A percentile compares a stretch with the other conserved stretches of the same genome.
Conservation (phyloP, 2,797 vertebrate species). For the Mus minutoides region DNA sequence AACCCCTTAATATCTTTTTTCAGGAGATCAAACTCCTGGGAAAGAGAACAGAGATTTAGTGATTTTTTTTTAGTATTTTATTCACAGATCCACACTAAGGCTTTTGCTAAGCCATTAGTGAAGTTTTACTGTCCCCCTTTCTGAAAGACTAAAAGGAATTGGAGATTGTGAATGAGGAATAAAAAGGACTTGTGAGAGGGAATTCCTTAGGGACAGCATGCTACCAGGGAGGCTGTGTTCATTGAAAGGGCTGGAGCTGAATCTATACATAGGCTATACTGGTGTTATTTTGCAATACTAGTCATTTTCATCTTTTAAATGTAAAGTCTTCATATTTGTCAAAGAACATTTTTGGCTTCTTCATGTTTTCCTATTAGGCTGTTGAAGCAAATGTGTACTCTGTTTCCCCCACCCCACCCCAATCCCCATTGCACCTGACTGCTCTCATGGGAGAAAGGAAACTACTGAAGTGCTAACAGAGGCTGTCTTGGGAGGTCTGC, state of each 20-base stretch:
- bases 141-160: constrained; percentile 43
- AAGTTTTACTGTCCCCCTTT: constrained; percentile 46
- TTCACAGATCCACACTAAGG: background rate
- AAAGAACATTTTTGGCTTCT: constrained; percentile 38
- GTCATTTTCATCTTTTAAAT: constrained; percentile 25
- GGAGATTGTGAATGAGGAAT: constrained; percentile 45
- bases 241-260: background rate
- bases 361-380: constrained; percentile 54
- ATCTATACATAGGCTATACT: accelerated
- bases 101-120: constrained; percentile 48
- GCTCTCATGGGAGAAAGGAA: constrained; percentile 61
- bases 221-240: background rate
- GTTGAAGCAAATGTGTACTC: constrained; percentile 26
- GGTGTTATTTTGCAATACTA: background rate
- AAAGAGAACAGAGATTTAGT: constrained; percentile 25
- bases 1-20: background rate
- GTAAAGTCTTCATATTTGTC: constrained; percentile 13
- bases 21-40: background rate
- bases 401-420: background rate
- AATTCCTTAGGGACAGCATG: background rate
- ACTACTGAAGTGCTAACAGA: constrained; percentile 62
- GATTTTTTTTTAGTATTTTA: constrained; percentile 11
- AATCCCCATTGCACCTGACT: constrained; percentile 54
- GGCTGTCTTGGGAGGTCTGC: constrained; percentile 56
- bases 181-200: background rate